A percentile compares a stretch with the other conserved stretches of the same genome.
Conservation (phyloP, 2,797 vertebrate species). For the Clarias platycephalus region DNA sequence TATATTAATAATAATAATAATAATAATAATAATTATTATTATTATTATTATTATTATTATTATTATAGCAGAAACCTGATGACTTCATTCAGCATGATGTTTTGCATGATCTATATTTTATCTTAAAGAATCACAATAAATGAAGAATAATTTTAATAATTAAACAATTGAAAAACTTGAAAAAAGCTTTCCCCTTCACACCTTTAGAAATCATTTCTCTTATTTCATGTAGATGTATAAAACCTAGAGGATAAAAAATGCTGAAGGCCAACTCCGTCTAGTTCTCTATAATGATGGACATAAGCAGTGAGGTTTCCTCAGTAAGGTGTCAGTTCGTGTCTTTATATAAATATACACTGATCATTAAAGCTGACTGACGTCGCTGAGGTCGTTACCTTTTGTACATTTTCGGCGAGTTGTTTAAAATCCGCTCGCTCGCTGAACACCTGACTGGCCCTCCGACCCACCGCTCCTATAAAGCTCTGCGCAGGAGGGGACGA, state of each 20-base stretch:
- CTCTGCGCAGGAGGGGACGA: conserved; percentile 70
- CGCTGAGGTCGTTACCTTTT: conserved; percentile 54
- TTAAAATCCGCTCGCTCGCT: conserved; percentile 85
- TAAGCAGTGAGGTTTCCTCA: background rate
- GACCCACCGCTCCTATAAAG: conserved; percentile 81
- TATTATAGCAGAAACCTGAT: background rate
- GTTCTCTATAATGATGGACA: background rate
- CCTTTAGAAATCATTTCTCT: too few species aligned
- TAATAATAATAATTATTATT: background rate
- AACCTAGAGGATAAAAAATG: too few species aligned
- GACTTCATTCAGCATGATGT: background rate
- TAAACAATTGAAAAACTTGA: too few species aligned
- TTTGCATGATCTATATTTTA: background rate
- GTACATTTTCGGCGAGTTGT: conserved; percentile 74
- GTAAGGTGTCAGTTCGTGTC: background rate
- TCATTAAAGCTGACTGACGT: background rate
- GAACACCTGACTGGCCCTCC: conserved; percentile 85
- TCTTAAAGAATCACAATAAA: too few species aligned
- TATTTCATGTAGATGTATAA: too few species aligned
- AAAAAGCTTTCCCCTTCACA: too few species aligned
- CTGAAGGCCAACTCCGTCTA: too few species aligned
- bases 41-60: too few species aligned
- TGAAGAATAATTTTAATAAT: too few species aligned
- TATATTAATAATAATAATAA: conserved; percentile 13
- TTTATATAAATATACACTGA: background rate